phyloP scores from a whole-genome alignment of 2,113 vertebrate genomes.

The Burhinus oedicnemus region DNA sequence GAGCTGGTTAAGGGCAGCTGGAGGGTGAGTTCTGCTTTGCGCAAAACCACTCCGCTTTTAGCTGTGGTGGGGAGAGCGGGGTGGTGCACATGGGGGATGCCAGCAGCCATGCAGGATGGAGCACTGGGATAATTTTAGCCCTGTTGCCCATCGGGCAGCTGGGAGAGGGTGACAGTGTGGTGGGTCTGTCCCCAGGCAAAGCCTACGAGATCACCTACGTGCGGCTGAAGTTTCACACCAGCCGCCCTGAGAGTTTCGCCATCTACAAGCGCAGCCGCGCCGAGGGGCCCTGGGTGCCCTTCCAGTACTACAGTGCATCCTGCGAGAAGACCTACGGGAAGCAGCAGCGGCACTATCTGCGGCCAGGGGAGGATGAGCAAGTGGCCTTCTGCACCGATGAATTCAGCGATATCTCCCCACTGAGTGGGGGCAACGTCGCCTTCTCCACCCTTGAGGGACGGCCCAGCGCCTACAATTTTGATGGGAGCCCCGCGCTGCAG shows the following conservation, averaged over 20 bases:
- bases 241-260: conserved; percentile 92
- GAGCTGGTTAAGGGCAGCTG: neutral
- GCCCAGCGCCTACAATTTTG: conserved; percentile 93
- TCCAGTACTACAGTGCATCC: conserved; percentile 93
- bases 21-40: neutral
- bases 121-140: neutral
- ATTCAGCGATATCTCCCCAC: conserved; percentile 95
- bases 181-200: conserved; percentile 79
- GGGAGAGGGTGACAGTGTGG: accelerated
- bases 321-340: conserved; percentile 83
- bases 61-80: accelerated
- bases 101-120: accelerated
- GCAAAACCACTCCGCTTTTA: neutral
- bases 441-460: conserved; percentile 95
- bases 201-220: conserved; percentile 95
- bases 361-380: conserved; percentile 85
- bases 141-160: accelerated
- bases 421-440: conserved; percentile 93
- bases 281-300: conserved; percentile 85
- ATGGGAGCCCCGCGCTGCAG: conserved; percentile 86
- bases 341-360: conserved; percentile 73
- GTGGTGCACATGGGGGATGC: accelerated
- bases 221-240: conserved; percentile 93
- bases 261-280: conserved; percentile 85
- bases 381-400: conserved; percentile 88